Evolutionary conservation across 2,113 vertebrate genomes (phyloP).

Genomic region (Pachypanchax playfairii): DNA sequence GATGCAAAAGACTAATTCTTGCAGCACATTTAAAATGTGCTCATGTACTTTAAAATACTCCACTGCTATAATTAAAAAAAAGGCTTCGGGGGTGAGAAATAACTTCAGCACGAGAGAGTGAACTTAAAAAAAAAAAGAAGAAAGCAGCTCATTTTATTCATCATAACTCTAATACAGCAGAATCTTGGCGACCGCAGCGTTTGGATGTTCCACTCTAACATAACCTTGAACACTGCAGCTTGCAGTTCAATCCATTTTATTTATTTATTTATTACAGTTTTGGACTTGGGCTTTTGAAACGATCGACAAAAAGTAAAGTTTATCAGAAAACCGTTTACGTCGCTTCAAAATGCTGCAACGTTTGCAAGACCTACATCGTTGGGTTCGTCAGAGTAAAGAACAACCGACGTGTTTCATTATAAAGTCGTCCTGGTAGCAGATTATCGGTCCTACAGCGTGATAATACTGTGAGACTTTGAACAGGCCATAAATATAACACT

Average conservation of each 20-base stretch:
- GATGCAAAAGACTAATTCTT: too few relatives aligned
- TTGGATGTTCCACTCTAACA: neutral
- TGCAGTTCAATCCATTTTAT: neutral
- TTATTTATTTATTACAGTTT: neutral
- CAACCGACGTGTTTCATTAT: neutral
- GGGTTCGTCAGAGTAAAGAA: neutral
- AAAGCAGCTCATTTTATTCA: neutral
- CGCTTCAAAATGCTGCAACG: neutral
- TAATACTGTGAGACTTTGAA: too few relatives aligned
- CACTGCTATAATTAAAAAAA: too few relatives aligned
- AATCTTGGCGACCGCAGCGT: neutral
- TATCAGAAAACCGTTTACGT: neutral
- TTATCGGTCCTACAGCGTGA: too few relatives aligned
- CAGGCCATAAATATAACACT: too few relatives aligned
- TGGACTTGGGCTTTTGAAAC: neutral
- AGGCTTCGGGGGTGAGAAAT: neutral
- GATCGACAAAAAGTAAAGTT: neutral
- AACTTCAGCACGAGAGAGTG: too few relatives aligned
- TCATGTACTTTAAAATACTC: too few relatives aligned
- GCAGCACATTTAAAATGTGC: too few relatives aligned
- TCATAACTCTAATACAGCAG: neutral
- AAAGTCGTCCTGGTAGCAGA: too few relatives aligned
- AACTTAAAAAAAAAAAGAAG: too few relatives aligned
- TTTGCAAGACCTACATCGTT: neutral
- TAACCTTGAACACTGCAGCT: constrained; percentile 1